Base-by-base conservation (phyloP, 2,113 vertebrate genomes). In the Athene cunicularia region DNA sequence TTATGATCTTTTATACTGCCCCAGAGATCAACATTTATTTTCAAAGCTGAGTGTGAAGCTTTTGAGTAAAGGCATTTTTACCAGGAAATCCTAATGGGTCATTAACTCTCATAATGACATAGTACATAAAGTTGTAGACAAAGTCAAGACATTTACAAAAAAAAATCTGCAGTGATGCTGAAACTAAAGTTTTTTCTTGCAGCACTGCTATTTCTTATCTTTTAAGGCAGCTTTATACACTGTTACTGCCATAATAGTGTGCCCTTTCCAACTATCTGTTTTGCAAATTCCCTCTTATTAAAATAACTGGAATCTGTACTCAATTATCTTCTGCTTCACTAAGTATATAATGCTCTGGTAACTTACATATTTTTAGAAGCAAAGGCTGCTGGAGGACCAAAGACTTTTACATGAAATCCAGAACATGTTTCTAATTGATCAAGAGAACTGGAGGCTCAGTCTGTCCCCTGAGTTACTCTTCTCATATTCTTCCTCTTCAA, bases 41-140 rank as follows among this genome's bases (percentile, higher is more conserved):
- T 92, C 90, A 86, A 94, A 92, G 71, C 64, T 74, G 41, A 80
- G 24, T 55, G 43, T 83, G 71, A 96, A 93, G 94, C 55, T 92
- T 94, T 20, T 68, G 64, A 83, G 56, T 86, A 91, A 86, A 92
- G 37, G 14, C 45, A 85, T 88, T 90, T 94, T 85, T 91, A 90
- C 62, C 73, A 84, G 80, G 63, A 77, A 92, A 71, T 86, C 47
- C 86, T 86, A 67, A 92, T 81, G 82, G 82, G 18, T 88, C 88
- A 74, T 94, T 94, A 96, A 60, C 43, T 95, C 59, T 21, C 6
- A 1, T 92, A 92, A 86, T 90, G 68, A 47, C 52, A 56, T 68
- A 67, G 67, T 96, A 67, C 21, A 45, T 86, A 95, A 81, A 80
- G 59, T 86, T 8, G 1, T 32, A 92, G 62, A 22, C 8, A 9